Conservation (phyloP, 2,113 vertebrate genomes). For the Garra rufa region DNA sequence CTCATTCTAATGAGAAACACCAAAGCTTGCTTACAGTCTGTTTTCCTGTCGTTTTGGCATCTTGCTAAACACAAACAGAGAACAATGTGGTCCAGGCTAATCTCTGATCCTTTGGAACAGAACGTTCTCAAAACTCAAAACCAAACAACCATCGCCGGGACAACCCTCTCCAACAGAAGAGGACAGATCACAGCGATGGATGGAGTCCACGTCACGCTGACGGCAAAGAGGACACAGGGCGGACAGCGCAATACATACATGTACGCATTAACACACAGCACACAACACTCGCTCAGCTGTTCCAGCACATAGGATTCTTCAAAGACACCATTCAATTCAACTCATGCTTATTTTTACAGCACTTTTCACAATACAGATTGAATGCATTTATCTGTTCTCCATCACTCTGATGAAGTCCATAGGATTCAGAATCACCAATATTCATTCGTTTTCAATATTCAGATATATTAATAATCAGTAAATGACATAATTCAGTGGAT, state of each 20-base stretch:
- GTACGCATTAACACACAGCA: not conserved
- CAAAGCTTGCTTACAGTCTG: conserved; percentile 69
- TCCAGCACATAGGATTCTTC: not conserved
- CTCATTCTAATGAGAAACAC: conserved; percentile 14
- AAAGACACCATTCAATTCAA: not conserved
- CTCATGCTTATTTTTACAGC: not conserved
- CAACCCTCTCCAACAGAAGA: conserved; percentile 66
- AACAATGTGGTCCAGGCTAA: conserved; percentile 76
- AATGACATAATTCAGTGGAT: not conserved
- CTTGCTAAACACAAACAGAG: conserved; percentile 74
- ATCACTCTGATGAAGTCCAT: not conserved
- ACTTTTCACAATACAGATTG: too few species aligned
- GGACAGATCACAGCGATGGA: conserved; percentile 72
- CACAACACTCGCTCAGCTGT: not conserved
- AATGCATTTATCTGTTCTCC: not conserved
- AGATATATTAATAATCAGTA: not conserved
- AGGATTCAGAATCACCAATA: not conserved
- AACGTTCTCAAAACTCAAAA: conserved; percentile 72
- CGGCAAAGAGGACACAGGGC: conserved; percentile 52
- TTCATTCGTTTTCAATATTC: not conserved
- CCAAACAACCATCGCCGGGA: conserved; percentile 58
- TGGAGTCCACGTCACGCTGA: conserved; percentile 67
- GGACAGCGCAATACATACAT: not conserved
- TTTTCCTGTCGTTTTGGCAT: conserved; percentile 74
- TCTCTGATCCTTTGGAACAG: conserved; percentile 78